phyloP scores from a whole-genome alignment of 2,797 vertebrate genomes.

The Staurois parvus region DNA sequence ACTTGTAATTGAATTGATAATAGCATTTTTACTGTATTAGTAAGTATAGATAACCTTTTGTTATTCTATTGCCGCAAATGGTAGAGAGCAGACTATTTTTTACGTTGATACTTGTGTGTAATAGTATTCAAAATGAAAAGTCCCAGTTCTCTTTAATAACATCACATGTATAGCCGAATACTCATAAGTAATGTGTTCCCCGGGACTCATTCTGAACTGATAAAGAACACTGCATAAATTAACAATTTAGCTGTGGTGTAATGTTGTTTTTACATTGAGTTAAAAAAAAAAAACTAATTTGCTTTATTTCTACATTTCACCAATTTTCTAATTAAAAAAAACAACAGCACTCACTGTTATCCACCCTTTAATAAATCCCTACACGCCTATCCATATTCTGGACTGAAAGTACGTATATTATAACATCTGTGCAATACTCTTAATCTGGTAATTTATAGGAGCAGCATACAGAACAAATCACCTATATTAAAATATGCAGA shows the following conservation, averaged over 20 bases:
- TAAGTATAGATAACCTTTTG: neutral
- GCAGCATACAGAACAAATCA: constrained; percentile 6
- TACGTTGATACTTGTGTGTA: constrained; percentile 25
- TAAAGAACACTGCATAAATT: constrained; percentile 57
- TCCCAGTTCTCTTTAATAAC: constrained; percentile 39
- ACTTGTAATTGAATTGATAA: too few species aligned
- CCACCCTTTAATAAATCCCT: constrained; percentile 36
- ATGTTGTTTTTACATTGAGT: constrained; percentile 54
- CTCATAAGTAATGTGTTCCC: constrained; percentile 35
- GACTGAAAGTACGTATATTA: constrained; percentile 29
- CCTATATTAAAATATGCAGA: constrained; percentile 34
- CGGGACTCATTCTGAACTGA: constrained; percentile 35
- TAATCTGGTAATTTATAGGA: constrained; percentile 20
- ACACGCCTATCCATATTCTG: constrained; percentile 34
- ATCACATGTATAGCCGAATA: constrained; percentile 43
- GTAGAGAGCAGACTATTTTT: neutral
- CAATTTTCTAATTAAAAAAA: constrained; percentile 48
- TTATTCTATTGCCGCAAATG: neutral
- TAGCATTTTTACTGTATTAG: neutral
- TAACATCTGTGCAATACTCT: constrained; percentile 40
- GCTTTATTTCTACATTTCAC: constrained; percentile 46
- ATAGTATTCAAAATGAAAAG: constrained; percentile 45
- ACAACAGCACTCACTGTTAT: constrained; percentile 26
- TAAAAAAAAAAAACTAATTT: constrained; percentile 24
- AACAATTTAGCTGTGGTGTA: constrained; percentile 49